Evolutionary conservation across 1,140 invertebrate species (phyloP).

Genomic region (Euborellia annulipes): DNA sequence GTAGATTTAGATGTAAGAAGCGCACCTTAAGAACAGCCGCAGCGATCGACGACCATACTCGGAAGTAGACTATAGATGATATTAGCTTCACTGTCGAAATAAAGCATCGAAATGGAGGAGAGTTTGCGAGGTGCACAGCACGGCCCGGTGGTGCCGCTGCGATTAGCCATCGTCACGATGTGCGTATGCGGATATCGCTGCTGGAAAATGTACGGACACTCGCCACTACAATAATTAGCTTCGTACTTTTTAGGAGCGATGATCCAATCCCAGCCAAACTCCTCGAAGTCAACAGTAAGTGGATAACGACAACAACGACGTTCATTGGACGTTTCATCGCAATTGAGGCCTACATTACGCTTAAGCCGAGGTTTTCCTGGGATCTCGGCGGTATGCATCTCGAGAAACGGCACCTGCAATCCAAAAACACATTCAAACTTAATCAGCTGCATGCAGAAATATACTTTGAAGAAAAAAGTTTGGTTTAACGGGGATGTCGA

Average conservation of each 20-base stretch:
- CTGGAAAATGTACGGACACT: slow-evolving; percentile 77
- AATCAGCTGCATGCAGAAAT: too few species aligned
- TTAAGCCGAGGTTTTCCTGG: slow-evolving; percentile 42
- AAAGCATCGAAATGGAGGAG: slow-evolving; percentile 81
- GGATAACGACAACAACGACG: slow-evolving; percentile 77
- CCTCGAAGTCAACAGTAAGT: slow-evolving; percentile 87
- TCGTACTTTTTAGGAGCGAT: slow-evolving; percentile 91
- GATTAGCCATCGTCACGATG: slow-evolving; percentile 59
- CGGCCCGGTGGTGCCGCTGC: slow-evolving; percentile 55
- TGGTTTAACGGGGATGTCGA: too few species aligned
- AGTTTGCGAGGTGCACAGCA: slow-evolving; percentile 82
- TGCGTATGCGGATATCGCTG: slow-evolving; percentile 89
- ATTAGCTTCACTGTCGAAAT: slow-evolving; percentile 76
- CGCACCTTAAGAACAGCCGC: slow-evolving; percentile 64
- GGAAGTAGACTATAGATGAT: slow-evolving; percentile 77
- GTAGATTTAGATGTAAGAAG: too few species aligned
- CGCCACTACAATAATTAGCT: slow-evolving; percentile 91
- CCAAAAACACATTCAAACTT: too few species aligned
- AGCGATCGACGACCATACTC: slow-evolving; percentile 85
- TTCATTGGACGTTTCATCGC: slow-evolving; percentile 59
- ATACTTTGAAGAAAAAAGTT: too few species aligned
- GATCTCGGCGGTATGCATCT: slow-evolving; percentile 50
- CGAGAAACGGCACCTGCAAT: slow-evolving; percentile 69
- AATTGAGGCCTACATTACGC: slow-evolving; percentile 60
- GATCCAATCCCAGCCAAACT: slow-evolving; percentile 97